phyloP scores from a whole-genome alignment of 2,888 invertebrate species.

The Marasmarcha lunaedactyla region DNA sequence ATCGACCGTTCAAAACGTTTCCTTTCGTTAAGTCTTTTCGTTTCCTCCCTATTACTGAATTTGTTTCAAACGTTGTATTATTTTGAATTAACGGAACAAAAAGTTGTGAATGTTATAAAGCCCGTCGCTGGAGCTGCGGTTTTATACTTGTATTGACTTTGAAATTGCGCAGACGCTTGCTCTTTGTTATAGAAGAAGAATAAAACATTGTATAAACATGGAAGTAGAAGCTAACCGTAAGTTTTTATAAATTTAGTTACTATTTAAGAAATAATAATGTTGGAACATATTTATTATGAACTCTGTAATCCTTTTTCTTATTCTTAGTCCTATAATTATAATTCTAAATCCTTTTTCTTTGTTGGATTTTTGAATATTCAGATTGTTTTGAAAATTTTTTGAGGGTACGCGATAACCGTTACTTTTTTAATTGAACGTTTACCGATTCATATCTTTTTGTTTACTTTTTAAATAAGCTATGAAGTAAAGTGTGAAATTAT shows the following conservation, averaged over 20 bases:
- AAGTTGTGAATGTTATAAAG: background rate
- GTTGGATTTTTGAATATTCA: too few relatives aligned
- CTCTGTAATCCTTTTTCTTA: too few relatives aligned
- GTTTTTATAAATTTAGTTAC: background rate
- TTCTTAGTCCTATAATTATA: too few relatives aligned
- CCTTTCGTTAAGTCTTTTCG: background rate
- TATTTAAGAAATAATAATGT: background rate
- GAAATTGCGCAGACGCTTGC: background rate
- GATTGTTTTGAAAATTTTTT: too few relatives aligned
- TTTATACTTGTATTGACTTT: background rate
- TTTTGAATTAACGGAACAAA: slow-evolving; percentile 1
- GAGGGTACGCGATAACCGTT: too few relatives aligned
- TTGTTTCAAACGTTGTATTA: background rate
- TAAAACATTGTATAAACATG: background rate
- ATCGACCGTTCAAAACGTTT: background rate
- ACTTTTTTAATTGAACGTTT: too few relatives aligned
- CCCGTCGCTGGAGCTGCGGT: background rate
- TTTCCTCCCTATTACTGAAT: background rate
- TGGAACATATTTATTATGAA: too few relatives aligned
- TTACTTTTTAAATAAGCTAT: too few relatives aligned
- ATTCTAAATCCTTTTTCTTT: too few relatives aligned
- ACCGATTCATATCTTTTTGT: too few relatives aligned
- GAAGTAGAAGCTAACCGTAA: background rate
- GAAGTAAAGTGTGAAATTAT: too few relatives aligned
- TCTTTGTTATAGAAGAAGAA: background rate